Conservation (phyloP, 1,140 invertebrate species). For the Nymphalis io region DNA sequence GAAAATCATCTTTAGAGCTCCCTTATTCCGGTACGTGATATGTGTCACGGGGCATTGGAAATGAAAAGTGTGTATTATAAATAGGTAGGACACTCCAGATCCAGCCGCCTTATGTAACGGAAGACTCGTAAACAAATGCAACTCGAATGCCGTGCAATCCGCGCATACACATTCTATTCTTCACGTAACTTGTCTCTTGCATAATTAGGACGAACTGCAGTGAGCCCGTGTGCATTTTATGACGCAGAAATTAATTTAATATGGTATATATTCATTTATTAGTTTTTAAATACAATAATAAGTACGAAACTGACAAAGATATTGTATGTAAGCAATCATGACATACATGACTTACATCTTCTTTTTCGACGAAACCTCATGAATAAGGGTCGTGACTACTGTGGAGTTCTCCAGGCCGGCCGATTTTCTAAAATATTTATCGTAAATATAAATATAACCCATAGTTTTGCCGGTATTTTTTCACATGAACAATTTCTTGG, state of each 20-base stretch:
- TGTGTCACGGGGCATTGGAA: slow-evolving; percentile 45
- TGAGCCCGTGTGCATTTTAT: neutral
- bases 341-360: too few species aligned
- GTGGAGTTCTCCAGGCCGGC: too few species aligned
- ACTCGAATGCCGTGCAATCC: slow-evolving; percentile 33
- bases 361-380: too few species aligned
- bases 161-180: slow-evolving; percentile 29
- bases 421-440: too few species aligned
- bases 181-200: slow-evolving; percentile 37
- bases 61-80: slow-evolving; percentile 68
- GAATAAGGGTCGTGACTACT: too few species aligned
- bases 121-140: slow-evolving; percentile 65
- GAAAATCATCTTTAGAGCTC: slow-evolving; percentile 62
- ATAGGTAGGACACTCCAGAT: slow-evolving; percentile 56
- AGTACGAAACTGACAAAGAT: too few species aligned
- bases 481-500: too few species aligned
- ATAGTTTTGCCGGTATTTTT: too few species aligned
- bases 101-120: slow-evolving; percentile 65
- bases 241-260: neutral
- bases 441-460: too few species aligned
- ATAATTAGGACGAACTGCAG: slow-evolving; percentile 33
- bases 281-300: too few species aligned
- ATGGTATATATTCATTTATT: neutral
- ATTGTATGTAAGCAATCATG: too few species aligned
- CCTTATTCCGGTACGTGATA: slow-evolving; percentile 53